Conservation (phyloP, 2,113 vertebrate genomes). For the Austrofundulus limnaeus region DNA sequence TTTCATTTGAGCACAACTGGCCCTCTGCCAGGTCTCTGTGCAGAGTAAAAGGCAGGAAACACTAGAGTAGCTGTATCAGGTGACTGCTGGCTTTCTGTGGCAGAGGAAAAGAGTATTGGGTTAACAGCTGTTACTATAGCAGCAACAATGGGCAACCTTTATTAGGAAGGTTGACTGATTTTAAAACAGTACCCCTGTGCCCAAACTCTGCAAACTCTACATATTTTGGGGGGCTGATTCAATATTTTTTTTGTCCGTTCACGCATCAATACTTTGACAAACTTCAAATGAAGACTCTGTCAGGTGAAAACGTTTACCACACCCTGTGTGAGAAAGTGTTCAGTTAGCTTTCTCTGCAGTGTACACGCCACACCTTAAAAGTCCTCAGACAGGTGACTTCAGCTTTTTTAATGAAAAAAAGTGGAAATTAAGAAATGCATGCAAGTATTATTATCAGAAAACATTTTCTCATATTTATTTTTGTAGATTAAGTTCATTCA, state of each 20-base stretch:
- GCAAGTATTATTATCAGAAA: not conserved
- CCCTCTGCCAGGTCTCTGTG: conserved; percentile 20
- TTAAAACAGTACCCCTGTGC: not conserved
- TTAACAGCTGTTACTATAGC: conserved; percentile 55
- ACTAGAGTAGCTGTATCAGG: conserved; percentile 52
- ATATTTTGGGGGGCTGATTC: not conserved
- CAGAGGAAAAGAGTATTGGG: conserved; percentile 48
- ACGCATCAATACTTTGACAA: not conserved
- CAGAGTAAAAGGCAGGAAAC: conserved; percentile 53
- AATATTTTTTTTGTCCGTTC: not conserved
- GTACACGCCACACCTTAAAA: conserved; percentile 23
- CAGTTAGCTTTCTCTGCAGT: conserved; percentile 10
- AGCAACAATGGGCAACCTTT: conserved; percentile 15
- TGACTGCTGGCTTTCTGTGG: conserved; percentile 52
- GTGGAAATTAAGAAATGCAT: not conserved
- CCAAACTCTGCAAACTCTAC: too few relatives aligned
- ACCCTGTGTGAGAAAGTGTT: conserved; percentile 39
- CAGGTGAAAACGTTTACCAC: conserved; percentile 20
- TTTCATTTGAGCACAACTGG: conserved; percentile 2
- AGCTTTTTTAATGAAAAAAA: not conserved
- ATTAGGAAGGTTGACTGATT: not conserved
- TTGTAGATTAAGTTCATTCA: too few relatives aligned
- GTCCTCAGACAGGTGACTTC: not conserved
- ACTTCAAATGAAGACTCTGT: not conserved
- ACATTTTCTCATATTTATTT: not conserved